Evolutionary conservation across 2,797 vertebrate genomes (phyloP), one percentile per base, ranked within the genome.

Genomic region (Tiaroga cobitis): DNA sequence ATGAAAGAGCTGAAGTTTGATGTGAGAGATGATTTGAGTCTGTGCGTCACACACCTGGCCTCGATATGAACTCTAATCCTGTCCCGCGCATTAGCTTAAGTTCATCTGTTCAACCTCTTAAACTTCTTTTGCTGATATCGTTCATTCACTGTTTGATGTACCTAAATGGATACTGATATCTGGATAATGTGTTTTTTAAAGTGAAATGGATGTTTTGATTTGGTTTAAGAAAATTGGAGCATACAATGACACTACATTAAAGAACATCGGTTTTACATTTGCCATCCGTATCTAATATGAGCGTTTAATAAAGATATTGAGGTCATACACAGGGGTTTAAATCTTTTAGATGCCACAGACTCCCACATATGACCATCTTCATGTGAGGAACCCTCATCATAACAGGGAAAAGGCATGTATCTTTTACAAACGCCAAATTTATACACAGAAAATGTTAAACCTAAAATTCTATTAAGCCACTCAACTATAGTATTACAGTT

Each of bases 31-130:
- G 63, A 32, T 68, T 24, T n/a, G 43, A 63, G 29, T 24, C 2
- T 34, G 72, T 75, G 76, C 32, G 5, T 54, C 67, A 56, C 67
- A 56, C 34, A 29, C 32, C 29, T 16, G 32, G 5, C 67, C 68
- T 80, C 43, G 2, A 37, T 37, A 37, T 34, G 32, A 72, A 72
- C 67, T 11, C 34, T 82, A 82, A 72, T 82, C 67, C 19, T 7
- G 46, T 29, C 46, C 65, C 37, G 34, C 4, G 49, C 49, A 81
- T 81, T 56, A 70, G 49, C 67, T 39, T 46, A 68, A 69, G 15
- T 70, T 81, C 80, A 72, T 8, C 49, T 41, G 56, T 1, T 24
- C 26, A 19, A 24, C 19, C 1, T 15, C 18, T 3, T 19, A 16
- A 16, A 56, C 49, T 13, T 19, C 3, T 39, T 37, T 68, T 24